Conservation (phyloP, 1,140 invertebrate species). For the Lepidostoma basale region DNA sequence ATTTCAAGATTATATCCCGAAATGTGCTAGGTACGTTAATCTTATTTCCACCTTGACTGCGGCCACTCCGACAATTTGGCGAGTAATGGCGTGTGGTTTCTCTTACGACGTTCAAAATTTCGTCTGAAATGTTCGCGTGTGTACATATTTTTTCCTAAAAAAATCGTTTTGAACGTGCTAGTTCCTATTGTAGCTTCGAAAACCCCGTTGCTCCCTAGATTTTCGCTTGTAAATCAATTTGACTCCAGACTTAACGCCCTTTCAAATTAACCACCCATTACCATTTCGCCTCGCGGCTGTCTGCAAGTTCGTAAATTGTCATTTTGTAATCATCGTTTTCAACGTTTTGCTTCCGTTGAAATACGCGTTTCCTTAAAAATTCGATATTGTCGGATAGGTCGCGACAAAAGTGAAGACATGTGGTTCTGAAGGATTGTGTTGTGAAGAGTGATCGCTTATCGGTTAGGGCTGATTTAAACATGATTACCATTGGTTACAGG, state of each 20-base stretch:
- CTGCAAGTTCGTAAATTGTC: conserved; percentile 29
- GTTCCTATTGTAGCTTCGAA: conserved; percentile 13
- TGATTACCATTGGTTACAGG: conserved; percentile 35
- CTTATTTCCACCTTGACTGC: conserved; percentile 43
- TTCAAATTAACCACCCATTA: conserved; percentile 39
- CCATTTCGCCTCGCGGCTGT: conserved; percentile 36
- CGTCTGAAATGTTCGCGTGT: conserved; percentile 20
- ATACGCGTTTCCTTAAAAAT: conserved; percentile 7
- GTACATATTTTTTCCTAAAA: conserved; percentile 10
- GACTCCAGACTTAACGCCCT: conserved; percentile 32
- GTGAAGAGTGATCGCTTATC: conserved; percentile 31
- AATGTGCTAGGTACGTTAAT: conserved; percentile 61
- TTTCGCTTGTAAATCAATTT: conserved; percentile 9
- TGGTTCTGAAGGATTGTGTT: conserved; percentile 28
- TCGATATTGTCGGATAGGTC: conserved; percentile 6
- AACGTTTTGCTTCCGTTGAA: background rate
- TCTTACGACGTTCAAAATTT: conserved; percentile 34
- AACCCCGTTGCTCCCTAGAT: background rate
- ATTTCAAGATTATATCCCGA: conserved; percentile 58
- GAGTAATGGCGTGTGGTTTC: conserved; percentile 61
- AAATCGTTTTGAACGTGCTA: conserved; percentile 8
- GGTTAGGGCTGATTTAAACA: conserved; percentile 25
- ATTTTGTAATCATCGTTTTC: conserved; percentile 6
- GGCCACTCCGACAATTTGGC: conserved; percentile 55
- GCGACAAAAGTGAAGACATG: conserved; percentile 29